phyloP scores from a whole-genome alignment of 2,888 invertebrate genomes.

The Agrypnus murinus region DNA sequence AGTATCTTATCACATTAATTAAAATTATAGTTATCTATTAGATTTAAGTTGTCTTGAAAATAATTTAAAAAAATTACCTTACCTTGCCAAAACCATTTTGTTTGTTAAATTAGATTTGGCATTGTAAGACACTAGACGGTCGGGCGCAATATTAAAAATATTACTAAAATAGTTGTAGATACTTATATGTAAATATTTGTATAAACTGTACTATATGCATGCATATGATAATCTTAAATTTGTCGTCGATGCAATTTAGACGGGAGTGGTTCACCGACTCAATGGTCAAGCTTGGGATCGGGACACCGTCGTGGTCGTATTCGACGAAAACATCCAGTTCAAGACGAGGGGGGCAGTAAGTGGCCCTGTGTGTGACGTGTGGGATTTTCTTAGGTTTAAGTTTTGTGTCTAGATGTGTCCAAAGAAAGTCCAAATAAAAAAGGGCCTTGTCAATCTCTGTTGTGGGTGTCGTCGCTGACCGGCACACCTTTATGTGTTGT shows the following conservation, averaged over 20 bases:
- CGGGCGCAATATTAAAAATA: slow-evolving; percentile 13
- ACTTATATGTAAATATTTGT: neutral
- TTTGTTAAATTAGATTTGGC: too few relatives aligned
- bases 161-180: neutral
- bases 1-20: too few relatives aligned
- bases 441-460: neutral
- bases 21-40: too few relatives aligned
- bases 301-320: slow-evolving; percentile 35
- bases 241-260: slow-evolving; percentile 27
- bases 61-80: too few relatives aligned
- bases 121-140: slow-evolving; percentile 24
- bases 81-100: too few relatives aligned
- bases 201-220: slow-evolving; percentile 14
- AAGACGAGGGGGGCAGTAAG: slow-evolving; percentile 47
- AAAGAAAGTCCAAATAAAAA: slow-evolving; percentile 20
- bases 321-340: slow-evolving; percentile 35
- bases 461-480: slow-evolving; percentile 45
- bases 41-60: too few relatives aligned
- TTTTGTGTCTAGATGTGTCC: slow-evolving; percentile 38
- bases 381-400: slow-evolving; percentile 14
- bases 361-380: slow-evolving; percentile 40
- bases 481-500: slow-evolving; percentile 40
- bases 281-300: slow-evolving; percentile 17
- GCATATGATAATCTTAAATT: slow-evolving; percentile 4
- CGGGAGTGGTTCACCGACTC: slow-evolving; percentile 13